Percentiles rank a stretch among this genome's conserved stretches.
phyloP scores from a whole-genome alignment of 2,797 vertebrate genomes.

The Myotis myotis region DNA sequence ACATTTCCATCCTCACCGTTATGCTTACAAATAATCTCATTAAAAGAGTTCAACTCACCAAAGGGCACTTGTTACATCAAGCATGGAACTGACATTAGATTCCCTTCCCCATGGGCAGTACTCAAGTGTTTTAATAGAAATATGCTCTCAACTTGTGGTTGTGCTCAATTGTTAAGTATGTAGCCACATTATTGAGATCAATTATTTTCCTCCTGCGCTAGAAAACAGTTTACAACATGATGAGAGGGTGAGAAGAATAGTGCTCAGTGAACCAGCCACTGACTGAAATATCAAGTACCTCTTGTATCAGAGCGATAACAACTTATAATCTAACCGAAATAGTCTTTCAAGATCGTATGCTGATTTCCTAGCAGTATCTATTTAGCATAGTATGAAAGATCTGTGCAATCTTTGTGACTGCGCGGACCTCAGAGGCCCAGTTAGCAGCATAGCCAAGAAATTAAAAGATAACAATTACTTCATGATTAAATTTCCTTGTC shows the following conservation, averaged over 20 bases:
- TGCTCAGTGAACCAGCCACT: neutral
- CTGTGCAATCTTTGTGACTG: neutral
- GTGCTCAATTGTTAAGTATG: neutral
- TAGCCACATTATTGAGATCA: constrained; percentile 19
- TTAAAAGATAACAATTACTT: neutral
- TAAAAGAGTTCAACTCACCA: constrained; percentile 54
- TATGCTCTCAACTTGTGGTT: neutral
- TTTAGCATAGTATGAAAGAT: neutral
- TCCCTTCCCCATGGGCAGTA: neutral
- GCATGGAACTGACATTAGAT: constrained; percentile 18
- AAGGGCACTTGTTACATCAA: constrained; percentile 55
- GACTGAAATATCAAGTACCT: constrained; percentile 66
- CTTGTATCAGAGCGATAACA: constrained; percentile 35
- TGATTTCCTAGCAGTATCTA: neutral
- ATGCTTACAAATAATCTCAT: constrained; percentile 72
- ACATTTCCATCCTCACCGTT: constrained; percentile 59
- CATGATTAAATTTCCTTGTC: neutral
- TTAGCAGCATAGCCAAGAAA: neutral
- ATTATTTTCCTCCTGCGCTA: constrained; percentile 24
- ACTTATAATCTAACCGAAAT: neutral
- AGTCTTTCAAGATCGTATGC: neutral
- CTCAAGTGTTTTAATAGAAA: constrained; percentile 39
- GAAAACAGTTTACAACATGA: constrained; percentile 39
- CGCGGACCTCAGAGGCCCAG: neutral
- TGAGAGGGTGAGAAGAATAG: constrained; percentile 2